Conservation (phyloP, 2,797 vertebrate genomes). For the Peromyscus nudipes region DNA sequence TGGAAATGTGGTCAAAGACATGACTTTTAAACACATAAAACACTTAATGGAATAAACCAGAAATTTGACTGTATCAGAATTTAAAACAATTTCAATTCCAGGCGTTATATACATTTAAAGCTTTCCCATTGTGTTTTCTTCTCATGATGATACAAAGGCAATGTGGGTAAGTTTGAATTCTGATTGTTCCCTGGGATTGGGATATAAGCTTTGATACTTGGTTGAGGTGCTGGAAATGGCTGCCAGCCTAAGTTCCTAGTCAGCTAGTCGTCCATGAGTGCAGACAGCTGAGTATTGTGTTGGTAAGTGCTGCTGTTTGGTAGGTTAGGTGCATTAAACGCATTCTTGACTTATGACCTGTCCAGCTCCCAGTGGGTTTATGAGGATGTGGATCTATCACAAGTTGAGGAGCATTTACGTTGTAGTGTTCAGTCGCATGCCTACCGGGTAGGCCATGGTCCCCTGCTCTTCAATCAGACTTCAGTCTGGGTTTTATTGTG, state of each 20-base stretch:
- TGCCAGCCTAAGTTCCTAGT: neutral
- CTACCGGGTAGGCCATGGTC: neutral
- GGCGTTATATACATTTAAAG: neutral
- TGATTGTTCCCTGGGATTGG: neutral
- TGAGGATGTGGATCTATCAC: neutral
- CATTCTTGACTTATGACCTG: neutral
- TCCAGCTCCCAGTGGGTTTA: neutral
- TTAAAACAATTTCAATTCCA: constrained; percentile 4
- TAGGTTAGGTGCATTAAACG: neutral
- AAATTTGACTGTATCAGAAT: neutral
- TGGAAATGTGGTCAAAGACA: neutral
- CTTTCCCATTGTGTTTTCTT: neutral
- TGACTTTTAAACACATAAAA: neutral
- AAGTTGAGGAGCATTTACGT: neutral
- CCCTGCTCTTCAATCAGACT: neutral
- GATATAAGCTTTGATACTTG: neutral
- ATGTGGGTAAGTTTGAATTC: neutral
- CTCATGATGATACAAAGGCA: neutral
- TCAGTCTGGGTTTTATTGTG: neutral
- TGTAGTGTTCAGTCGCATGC: neutral
- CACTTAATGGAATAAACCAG: neutral
- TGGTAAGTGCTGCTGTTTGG: neutral
- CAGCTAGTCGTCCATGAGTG: neutral
- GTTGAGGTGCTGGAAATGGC: too few species aligned
- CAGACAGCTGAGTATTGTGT: neutral